These are phyloP conservation scores for Cyprinodon tularosa DNA, from an alignment of 2,113 vertebrate species.

Conservation along the genomic window DNA sequence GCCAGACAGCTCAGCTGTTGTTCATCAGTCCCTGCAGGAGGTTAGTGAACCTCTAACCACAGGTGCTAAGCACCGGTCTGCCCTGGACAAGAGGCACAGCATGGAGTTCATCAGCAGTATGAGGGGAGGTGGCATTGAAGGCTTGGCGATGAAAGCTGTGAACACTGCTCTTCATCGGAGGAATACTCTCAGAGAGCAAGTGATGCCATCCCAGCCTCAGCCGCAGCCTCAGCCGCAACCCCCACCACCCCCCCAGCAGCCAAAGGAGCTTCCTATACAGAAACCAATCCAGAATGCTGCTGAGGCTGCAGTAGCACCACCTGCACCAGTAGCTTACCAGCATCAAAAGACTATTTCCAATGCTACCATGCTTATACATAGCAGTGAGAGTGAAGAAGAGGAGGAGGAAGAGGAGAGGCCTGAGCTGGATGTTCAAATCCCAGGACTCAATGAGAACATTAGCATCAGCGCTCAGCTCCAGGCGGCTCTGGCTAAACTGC, in stretches of 20 bases:
- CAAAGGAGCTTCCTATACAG: constrained; percentile 65
- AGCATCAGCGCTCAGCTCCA: constrained; percentile 93
- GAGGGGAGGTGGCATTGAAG: constrained; percentile 84
- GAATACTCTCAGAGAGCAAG: constrained; percentile 89
- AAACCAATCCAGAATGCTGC: constrained; percentile 73
- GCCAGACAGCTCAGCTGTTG: constrained; percentile 91
- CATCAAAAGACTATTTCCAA: constrained; percentile 94
- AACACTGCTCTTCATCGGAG: constrained; percentile 86
- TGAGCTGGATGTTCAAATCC: constrained; percentile 82
- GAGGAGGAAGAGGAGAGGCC: constrained; percentile 81
- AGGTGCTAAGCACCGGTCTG: constrained; percentile 82
- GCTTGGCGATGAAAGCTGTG: constrained; percentile 85
- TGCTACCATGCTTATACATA: constrained; percentile 96
- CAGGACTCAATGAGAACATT: constrained; percentile 86
- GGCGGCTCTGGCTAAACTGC: constrained; percentile 92
- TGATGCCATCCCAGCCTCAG: constrained; percentile 72
- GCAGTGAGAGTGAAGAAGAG: constrained; percentile 91
- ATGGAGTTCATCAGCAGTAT: constrained; percentile 93
- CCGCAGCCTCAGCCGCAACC: constrained; percentile 60
- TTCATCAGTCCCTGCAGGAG: constrained; percentile 93
- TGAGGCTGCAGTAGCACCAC: constrained; percentile 56
- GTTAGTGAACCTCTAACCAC: constrained; percentile 89
- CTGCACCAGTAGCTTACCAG: constrained; percentile 77
- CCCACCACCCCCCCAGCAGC: constrained; percentile 61
- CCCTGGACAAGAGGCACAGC: constrained; percentile 89